Base-by-base conservation (phyloP, 2,797 vertebrate species). In the Catamblyrhynchus diadema region DNA sequence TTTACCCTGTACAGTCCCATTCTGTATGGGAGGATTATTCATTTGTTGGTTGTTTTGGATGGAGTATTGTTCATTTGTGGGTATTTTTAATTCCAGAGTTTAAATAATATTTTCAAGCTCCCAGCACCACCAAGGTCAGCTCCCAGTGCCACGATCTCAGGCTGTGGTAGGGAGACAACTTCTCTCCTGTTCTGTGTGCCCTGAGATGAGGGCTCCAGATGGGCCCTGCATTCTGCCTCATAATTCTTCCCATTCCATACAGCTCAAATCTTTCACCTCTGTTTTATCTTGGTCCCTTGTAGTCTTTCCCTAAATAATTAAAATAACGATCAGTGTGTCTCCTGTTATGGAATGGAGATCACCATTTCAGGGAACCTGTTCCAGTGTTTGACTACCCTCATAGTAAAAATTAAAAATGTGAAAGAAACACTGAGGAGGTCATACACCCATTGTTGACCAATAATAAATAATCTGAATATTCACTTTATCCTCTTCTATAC, bases 61-160 rank as follows among this genome's bases (percentile, higher is more conserved):
- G 35, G 6, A 59, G 2, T 48, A 35, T 47, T 0, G 0, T 30
- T 30, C 7, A 42, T 65, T 60, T 47, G 19, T 47, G 32, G 21
- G 3, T 14, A 28, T 64, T 72, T 64, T 60, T 23, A n/a, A 11
- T 56, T 56, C 9, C 22, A 44, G 33, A 64, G 20, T 60, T 81
- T 41, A 47, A 42, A 33, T 60, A 77, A 25, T 47, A 33, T n/a
- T 65, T 77, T 66, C 42, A 19, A 51, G 50, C 18, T 51, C 50
- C 18, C 28, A 56, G 30, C 10, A 41, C 7, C 16, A 33, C 20
- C 13, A 24, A 28, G 20, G 25, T 10, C 18, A 67, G 33, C 23
- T 83, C n/a, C 15, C 37, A 18, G 45, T 24, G 47, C 25, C 5
- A 1, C 10, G 32, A 11, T 12, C 56, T 41, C 39, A 32, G 41